phyloP scores from a whole-genome alignment of 2,888 invertebrate species.

The Theretra japonica region DNA sequence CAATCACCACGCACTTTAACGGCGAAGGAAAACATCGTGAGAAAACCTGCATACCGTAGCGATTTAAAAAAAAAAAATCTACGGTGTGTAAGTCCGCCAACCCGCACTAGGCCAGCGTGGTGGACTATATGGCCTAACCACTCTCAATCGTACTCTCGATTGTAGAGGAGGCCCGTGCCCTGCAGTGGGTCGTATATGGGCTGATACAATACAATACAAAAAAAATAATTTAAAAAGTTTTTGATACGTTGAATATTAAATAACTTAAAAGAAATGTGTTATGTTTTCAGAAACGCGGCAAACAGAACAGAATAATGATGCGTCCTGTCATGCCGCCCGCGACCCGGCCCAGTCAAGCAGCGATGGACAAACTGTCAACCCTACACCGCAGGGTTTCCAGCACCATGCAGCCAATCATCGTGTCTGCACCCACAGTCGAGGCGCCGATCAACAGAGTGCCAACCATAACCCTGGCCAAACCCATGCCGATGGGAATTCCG shows the following conservation, averaged over 20 bases:
- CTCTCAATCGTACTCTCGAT: no score
- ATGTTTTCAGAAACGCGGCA: slow-evolving; percentile 78
- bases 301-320: slow-evolving; percentile 80
- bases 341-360: slow-evolving; percentile 66
- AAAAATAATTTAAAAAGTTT: not conserved
- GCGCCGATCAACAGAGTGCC: slow-evolving; percentile 55
- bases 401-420: slow-evolving; percentile 75
- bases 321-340: slow-evolving; percentile 67
- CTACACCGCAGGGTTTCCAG: slow-evolving; percentile 64
- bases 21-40: no score
- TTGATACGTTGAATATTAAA: not conserved
- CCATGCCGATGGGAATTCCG: slow-evolving; percentile 87
- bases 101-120: no score
- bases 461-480: slow-evolving; percentile 79
- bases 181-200: no score
- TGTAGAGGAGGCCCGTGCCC: no score
- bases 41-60: no score
- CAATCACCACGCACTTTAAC: no score
- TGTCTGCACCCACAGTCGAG: slow-evolving; percentile 59
- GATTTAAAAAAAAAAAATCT: no score
- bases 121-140: no score
- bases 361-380: slow-evolving; percentile 71
- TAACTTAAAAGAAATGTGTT: not conserved
- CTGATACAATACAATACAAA: no score
- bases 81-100: no score